phyloP scores from a whole-genome alignment of 2,113 vertebrate species.

The Bostrychus sinensis region DNA sequence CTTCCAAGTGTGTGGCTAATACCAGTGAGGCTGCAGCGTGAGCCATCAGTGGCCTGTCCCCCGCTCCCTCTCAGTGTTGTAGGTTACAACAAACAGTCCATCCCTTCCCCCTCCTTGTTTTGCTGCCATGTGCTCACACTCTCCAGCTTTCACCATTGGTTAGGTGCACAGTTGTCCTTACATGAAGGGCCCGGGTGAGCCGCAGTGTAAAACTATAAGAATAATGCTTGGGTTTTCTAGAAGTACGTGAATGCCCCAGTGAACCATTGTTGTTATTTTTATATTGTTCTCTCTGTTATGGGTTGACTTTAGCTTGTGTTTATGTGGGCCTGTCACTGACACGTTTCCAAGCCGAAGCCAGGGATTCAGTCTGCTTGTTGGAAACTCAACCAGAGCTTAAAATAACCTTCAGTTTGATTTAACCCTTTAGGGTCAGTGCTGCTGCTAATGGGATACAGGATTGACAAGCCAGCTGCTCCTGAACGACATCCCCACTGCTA shows the following conservation, averaged over 20 bases:
- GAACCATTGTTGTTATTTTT: slow-evolving; percentile 3
- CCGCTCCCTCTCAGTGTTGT: not conserved
- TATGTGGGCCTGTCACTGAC: slow-evolving; percentile 47
- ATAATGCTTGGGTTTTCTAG: not conserved
- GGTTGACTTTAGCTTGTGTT: slow-evolving; percentile 10
- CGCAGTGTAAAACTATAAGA: not conserved
- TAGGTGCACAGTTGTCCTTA: slow-evolving; percentile 25
- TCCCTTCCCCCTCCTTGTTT: slow-evolving; percentile 36
- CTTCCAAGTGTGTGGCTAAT: not conserved
- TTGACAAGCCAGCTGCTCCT: slow-evolving; percentile 52
- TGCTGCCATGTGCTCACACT: slow-evolving; percentile 8
- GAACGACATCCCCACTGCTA: slow-evolving; percentile 15
- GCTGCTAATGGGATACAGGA: slow-evolving; percentile 57
- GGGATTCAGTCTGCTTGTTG: slow-evolving; percentile 50
- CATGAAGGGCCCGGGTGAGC: slow-evolving; percentile 20
- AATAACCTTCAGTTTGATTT: slow-evolving; percentile 74
- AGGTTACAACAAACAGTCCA: slow-evolving; percentile 13
- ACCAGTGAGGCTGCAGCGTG: slow-evolving; percentile 14
- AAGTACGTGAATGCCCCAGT: not conserved
- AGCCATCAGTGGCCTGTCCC: slow-evolving; percentile 33
- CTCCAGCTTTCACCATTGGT: slow-evolving; percentile 13
- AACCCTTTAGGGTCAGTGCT: slow-evolving; percentile 65
- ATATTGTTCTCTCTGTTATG: not conserved
- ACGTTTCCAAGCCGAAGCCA: slow-evolving; percentile 54
- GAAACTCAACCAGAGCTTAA: slow-evolving; percentile 63